Conservation (phyloP, 2,797 vertebrate species). For the Rhynchotus rufescens region DNA sequence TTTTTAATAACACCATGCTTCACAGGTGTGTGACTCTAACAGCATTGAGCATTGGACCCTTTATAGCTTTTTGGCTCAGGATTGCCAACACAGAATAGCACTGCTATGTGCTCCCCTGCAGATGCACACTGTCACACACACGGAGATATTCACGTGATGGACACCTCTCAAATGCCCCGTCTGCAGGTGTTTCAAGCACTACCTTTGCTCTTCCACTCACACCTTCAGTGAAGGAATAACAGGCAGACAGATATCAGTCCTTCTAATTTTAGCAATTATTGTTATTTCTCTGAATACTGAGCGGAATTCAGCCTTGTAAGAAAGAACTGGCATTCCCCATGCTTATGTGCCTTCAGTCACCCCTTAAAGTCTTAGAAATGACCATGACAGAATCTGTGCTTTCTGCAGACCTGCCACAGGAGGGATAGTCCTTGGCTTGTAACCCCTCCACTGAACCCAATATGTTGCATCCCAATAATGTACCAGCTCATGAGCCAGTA, state of each 20-base stretch:
- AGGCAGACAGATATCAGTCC: constrained; percentile 2
- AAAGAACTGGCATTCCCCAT: neutral
- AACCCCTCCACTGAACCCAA: neutral
- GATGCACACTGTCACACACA: neutral
- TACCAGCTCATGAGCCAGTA: constrained; percentile 11
- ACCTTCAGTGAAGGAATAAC: neutral
- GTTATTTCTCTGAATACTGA: neutral
- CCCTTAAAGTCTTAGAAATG: neutral
- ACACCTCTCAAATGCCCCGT: neutral
- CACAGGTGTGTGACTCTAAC: constrained; percentile 22
- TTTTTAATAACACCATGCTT: constrained; percentile 47
- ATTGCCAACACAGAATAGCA: neutral
- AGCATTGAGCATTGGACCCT: neutral
- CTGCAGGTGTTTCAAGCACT: neutral
- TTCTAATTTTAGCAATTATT: constrained; percentile 20
- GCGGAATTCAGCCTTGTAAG: neutral
- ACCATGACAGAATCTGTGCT: neutral
- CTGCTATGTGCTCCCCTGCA: rapidly evolving
- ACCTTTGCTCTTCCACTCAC: neutral
- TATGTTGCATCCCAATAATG: constrained; percentile 18
- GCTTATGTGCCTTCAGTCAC: neutral
- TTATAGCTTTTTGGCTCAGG: neutral
- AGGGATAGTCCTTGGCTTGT: constrained; percentile 1
- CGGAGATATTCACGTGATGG: neutral
- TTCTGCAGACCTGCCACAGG: constrained; percentile 16